phyloP scores from a whole-genome alignment of 2,888 invertebrate genomes.

The Scaptomyza caliginosa region DNA sequence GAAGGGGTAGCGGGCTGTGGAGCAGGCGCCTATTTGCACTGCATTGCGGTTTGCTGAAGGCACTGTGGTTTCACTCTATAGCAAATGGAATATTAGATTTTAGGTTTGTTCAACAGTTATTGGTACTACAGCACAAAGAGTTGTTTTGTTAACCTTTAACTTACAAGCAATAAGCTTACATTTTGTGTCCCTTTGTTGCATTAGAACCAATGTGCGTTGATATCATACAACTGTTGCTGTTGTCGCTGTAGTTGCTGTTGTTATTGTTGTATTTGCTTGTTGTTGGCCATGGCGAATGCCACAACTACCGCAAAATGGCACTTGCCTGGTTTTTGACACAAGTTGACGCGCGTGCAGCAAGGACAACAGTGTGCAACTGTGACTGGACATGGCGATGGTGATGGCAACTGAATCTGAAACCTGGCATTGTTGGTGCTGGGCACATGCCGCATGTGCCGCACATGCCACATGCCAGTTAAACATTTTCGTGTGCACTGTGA shows the following conservation, averaged over 20 bases:
- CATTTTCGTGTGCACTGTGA: constrained; percentile 48
- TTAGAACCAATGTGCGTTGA: constrained; percentile 27
- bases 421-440: constrained; percentile 46
- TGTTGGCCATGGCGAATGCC: constrained; percentile 57
- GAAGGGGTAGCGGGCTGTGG: not conserved
- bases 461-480: constrained; percentile 48
- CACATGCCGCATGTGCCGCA: constrained; percentile 49
- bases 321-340: constrained; percentile 73
- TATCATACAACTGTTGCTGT: constrained; percentile 26
- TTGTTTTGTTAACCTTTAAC: not conserved
- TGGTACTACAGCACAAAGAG: too few relatives aligned
- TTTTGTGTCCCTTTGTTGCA: too few relatives aligned
- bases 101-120: not conserved
- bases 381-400: not conserved
- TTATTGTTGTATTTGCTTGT: constrained; percentile 15
- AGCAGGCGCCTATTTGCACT: constrained; percentile 30
- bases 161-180: too few relatives aligned
- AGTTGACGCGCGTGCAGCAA: constrained; percentile 49
- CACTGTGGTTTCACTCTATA: constrained; percentile 35
- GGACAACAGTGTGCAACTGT: constrained; percentile 17
- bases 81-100: not conserved
- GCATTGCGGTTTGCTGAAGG: constrained; percentile 41
- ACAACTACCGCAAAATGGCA: constrained; percentile 73
- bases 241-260: constrained; percentile 14
- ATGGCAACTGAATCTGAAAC: constrained; percentile 4